phyloP scores from a whole-genome alignment of 2,113 vertebrate genomes.

The Varanus komodoensis region DNA sequence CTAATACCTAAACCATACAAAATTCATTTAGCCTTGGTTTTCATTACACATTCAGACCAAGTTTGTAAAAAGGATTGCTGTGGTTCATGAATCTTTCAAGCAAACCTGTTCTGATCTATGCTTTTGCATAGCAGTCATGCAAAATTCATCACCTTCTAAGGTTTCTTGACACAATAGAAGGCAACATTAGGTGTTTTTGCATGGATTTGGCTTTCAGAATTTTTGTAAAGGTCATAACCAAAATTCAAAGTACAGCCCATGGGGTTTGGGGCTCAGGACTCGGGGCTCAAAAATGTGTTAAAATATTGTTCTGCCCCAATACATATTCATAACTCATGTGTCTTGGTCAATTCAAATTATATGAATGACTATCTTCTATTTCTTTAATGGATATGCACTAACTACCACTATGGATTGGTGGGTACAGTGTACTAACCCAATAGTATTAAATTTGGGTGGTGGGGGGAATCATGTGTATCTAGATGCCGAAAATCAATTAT shows the following conservation, averaged over 20 bases:
- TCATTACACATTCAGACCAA: slow-evolving; percentile 21
- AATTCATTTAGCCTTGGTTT: slow-evolving; percentile 32
- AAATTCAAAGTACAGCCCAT: not conserved
- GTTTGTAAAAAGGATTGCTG: slow-evolving; percentile 34
- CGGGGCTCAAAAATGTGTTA: not conserved
- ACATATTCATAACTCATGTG: not conserved
- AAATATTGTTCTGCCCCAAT: not conserved
- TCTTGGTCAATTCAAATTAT: not conserved
- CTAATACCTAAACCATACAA: slow-evolving; percentile 20
- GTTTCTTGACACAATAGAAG: slow-evolving; percentile 24
- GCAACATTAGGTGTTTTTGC: slow-evolving; percentile 2
- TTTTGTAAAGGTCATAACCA: not conserved
- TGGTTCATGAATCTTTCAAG: slow-evolving; percentile 43
- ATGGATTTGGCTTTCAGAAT: slow-evolving; percentile 21
- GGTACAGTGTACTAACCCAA: not conserved
- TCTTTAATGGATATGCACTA: not conserved
- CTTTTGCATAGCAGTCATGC: slow-evolving; percentile 27
- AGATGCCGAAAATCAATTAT: not conserved
- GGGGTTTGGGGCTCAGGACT: not conserved
- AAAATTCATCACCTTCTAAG: slow-evolving; percentile 27
- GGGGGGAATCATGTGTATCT: not conserved
- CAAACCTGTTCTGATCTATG: slow-evolving; percentile 14
- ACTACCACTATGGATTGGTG: not conserved
- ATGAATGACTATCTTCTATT: not conserved
- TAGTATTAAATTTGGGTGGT: not conserved